Conservation (phyloP, 2,888 invertebrate species). For the Metacarcinus magister region DNA sequence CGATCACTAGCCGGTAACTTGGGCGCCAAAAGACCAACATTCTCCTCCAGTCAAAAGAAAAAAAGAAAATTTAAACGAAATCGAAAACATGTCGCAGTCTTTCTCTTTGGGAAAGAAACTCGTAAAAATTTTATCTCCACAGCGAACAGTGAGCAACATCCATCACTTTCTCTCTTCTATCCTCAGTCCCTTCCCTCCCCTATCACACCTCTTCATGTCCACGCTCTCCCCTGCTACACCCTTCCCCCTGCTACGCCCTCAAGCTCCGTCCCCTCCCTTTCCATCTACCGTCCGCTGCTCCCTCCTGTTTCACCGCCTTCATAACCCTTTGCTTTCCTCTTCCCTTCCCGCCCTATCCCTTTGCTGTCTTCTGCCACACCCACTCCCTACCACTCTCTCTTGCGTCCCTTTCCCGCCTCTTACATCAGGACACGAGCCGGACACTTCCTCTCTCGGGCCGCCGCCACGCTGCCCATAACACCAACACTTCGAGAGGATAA, state of each 20-base stretch:
- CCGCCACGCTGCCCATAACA: slow-evolving; percentile 37
- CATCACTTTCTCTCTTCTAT: not conserved
- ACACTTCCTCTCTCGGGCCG: not conserved
- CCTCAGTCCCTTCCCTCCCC: not conserved
- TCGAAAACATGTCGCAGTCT: not conserved
- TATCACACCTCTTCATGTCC: not conserved
- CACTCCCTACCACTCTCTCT: not conserved
- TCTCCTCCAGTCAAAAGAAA: not conserved
- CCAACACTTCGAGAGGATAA: slow-evolving; percentile 3
- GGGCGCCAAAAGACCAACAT: not conserved
- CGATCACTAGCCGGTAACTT: not conserved
- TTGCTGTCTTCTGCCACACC: not conserved
- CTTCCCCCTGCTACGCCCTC: not conserved
- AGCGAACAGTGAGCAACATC: slow-evolving; percentile 10
- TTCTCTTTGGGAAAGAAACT: not conserved
- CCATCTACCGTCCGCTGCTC: not conserved
- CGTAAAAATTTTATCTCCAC: not conserved
- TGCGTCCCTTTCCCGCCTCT: not conserved
- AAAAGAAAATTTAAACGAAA: not conserved
- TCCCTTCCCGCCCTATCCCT: not conserved
- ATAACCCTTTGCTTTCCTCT: not conserved
- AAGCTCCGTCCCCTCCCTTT: not conserved
- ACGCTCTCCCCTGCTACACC: not conserved
- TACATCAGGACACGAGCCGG: not conserved
- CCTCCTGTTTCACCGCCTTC: not conserved